Evolutionary conservation across 2,113 vertebrate genomes (phyloP).

Genomic region (Chloropsis hardwickii): DNA sequence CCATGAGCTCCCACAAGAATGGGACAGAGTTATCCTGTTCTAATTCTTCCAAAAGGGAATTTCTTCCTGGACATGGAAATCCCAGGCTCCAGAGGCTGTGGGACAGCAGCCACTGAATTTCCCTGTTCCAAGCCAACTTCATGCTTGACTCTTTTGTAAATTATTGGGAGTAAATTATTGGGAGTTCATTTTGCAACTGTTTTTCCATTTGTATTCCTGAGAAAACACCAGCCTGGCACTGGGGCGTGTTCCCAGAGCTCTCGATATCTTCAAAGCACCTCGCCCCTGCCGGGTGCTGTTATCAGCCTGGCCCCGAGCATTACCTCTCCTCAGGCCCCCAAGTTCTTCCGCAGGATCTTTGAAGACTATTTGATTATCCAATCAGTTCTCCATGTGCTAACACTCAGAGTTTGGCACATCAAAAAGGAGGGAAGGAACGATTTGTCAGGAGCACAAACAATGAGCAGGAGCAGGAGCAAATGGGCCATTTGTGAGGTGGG

Average conservation of each 20-base stretch:
- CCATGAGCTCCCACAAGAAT: neutral
- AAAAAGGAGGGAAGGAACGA: conserved; percentile 36
- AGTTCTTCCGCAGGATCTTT: conserved; percentile 42
- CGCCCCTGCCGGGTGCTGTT: neutral
- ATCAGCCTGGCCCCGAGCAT: neutral
- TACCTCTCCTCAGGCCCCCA: conserved; percentile 35
- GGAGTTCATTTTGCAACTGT: neutral
- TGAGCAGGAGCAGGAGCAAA: conserved; percentile 19
- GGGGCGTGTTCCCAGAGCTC: neutral
- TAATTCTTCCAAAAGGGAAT: neutral
- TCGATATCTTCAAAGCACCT: neutral
- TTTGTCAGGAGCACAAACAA: conserved; percentile 33
- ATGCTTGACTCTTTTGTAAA: neutral
- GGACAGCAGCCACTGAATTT: neutral
- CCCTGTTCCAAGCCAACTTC: neutral
- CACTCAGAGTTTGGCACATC: conserved; percentile 57
- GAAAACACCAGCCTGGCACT: neutral
- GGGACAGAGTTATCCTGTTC: neutral
- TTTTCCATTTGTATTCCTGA: neutral
- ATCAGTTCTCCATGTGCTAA: conserved; percentile 51
- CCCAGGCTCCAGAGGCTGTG: neutral
- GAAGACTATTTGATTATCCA: conserved; percentile 65
- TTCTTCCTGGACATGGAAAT: neutral
- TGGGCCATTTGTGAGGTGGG: neutral
- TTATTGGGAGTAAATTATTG: accelerated